phyloP scores from a whole-genome alignment of 2,113 vertebrate species.

The Trichomycterus rosablanca region DNA sequence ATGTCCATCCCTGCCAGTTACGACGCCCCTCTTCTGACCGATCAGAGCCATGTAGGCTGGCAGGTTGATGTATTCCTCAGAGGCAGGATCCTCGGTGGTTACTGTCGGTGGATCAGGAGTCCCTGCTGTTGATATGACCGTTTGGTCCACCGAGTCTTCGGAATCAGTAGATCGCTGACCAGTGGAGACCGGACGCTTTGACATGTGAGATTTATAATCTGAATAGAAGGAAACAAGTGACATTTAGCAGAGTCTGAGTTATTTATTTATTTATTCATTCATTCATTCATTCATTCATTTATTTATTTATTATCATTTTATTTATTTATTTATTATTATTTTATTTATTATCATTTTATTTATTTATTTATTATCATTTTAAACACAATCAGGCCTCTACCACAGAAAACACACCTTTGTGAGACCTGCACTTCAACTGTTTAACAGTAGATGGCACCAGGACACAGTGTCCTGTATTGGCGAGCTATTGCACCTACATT shows the following conservation, averaged over 20 bases:
- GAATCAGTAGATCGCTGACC: conserved; percentile 19
- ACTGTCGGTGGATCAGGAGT: conserved; percentile 53
- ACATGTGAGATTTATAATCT: conserved; percentile 52
- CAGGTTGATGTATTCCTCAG: conserved; percentile 56
- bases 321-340: no score
- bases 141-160: conserved; percentile 1
- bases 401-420: no score
- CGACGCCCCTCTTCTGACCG: conserved; percentile 44
- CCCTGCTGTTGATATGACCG: conserved; percentile 32
- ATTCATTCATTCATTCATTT: no score
- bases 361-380: no score
- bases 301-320: background rate
- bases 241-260: no score
- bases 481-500: no score
- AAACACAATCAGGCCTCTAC: no score
- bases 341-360: no score
- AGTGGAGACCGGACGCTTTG: conserved; percentile 38
- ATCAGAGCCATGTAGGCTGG: conserved; percentile 52
- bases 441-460: no score
- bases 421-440: no score
- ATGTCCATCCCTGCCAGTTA: conserved; percentile 23
- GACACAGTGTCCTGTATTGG: no score
- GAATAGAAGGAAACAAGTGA: conserved; percentile 34
- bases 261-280: no score
- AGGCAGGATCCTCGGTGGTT: conserved; percentile 41